A percentile compares a stretch with the other conserved stretches of the same genome.
Evolutionary conservation across 2,797 vertebrate species (phyloP).

Genomic region (Myotis pilosus): DNA sequence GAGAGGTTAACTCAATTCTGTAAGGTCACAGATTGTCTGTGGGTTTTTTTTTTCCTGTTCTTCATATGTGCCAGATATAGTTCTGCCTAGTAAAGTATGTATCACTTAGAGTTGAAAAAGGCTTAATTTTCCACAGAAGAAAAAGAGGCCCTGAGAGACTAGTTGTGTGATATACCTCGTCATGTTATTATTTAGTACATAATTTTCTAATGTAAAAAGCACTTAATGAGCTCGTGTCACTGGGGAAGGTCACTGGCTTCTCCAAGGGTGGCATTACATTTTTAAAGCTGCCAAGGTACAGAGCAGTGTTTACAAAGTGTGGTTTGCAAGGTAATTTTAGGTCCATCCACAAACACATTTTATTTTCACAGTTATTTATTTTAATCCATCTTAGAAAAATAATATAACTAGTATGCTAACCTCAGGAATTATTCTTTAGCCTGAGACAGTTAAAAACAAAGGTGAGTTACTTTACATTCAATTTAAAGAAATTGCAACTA

Average conservation of each 20-base stretch:
- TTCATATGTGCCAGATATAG: not conserved
- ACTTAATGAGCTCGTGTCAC: not conserved
- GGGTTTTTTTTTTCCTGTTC: not conserved
- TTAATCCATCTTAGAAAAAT: not conserved
- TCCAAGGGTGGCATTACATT: not conserved
- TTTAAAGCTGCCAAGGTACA: constrained; percentile 8
- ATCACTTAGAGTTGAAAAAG: not conserved
- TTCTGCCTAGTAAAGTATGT: not conserved
- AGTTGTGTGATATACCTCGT: not conserved
- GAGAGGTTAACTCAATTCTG: not conserved
- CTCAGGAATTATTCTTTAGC: not conserved
- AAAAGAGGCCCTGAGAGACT: not conserved
- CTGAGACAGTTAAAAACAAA: constrained; percentile 29
- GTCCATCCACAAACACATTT: not conserved
- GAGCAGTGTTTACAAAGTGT: not conserved
- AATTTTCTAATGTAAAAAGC: constrained; percentile 38
- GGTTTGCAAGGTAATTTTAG: not conserved
- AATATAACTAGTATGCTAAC: not conserved
- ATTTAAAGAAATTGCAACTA: not conserved
- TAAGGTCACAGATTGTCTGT: not conserved
- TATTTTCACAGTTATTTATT: not conserved
- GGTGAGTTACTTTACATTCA: not conserved
- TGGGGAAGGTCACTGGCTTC: not conserved
- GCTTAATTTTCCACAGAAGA: constrained; percentile 37
- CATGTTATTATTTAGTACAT: constrained; percentile 31